These are phyloP conservation scores for Samia ricini DNA, from an alignment of 1,140 invertebrate genomes.

Conservation along the genomic window DNA sequence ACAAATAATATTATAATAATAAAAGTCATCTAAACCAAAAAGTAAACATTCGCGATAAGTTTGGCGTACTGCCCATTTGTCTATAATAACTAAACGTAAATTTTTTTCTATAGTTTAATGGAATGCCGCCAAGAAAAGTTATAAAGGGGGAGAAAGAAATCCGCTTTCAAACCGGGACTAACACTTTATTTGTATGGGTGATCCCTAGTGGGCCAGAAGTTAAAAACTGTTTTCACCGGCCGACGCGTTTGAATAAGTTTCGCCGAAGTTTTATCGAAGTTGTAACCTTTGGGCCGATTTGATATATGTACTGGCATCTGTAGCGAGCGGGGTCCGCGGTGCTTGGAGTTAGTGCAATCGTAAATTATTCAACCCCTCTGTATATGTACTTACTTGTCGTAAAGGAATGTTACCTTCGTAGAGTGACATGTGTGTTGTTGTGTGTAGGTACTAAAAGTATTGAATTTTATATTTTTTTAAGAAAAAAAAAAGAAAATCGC, in stretches of 20 bases:
- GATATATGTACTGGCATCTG: conserved; percentile 70
- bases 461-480: conserved; percentile 5
- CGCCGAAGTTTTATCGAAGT: conserved; percentile 74
- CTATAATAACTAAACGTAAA: conserved; percentile 14
- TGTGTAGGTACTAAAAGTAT: conserved; percentile 21
- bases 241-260: conserved; percentile 76
- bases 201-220: conserved; percentile 62
- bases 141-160: conserved; percentile 43
- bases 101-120: conserved; percentile 25
- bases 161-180: conserved; percentile 56
- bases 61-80: conserved; percentile 19
- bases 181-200: conserved; percentile 70
- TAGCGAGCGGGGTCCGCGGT: conserved; percentile 42
- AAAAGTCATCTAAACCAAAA: not conserved
- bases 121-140: conserved; percentile 29
- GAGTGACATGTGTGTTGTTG: conserved; percentile 37
- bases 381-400: conserved; percentile 48
- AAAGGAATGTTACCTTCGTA: conserved; percentile 46
- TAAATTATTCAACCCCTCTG: conserved; percentile 73
- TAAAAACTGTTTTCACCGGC: conserved; percentile 77
- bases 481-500: not conserved
- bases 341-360: conserved; percentile 67
- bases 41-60: conserved; percentile 4
- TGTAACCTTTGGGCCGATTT: conserved; percentile 68
- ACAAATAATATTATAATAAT: not conserved